Evolutionary conservation across 2,888 invertebrate species (phyloP).

Genomic region (Pollenia griseotomentosa): DNA sequence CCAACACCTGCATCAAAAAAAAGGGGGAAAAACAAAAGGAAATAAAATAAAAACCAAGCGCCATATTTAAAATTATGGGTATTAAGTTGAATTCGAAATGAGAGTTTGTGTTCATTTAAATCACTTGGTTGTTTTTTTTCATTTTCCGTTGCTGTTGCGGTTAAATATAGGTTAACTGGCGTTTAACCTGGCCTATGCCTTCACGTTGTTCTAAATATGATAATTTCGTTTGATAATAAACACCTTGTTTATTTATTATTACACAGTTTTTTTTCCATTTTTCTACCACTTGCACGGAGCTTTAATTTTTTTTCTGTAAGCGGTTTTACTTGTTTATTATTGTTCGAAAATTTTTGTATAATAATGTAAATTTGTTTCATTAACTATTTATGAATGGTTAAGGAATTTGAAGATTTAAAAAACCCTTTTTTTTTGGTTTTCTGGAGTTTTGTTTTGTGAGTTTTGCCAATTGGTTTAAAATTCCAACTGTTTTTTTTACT

Average conservation of each 20-base stretch:
- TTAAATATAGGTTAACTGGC: slow-evolving; percentile 52
- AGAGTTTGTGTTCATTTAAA: slow-evolving; percentile 43
- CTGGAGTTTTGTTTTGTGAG: no score
- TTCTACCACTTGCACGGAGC: no score
- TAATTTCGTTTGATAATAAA: slow-evolving; percentile 68
- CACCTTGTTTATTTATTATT: slow-evolving; percentile 57
- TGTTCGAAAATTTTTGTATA: neutral
- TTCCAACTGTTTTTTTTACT: no score
- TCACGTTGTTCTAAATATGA: slow-evolving; percentile 55
- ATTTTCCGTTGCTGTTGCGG: neutral
- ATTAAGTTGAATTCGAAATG: slow-evolving; percentile 61
- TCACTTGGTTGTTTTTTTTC: slow-evolving; percentile 18
- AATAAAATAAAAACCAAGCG: neutral
- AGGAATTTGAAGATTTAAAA: no score
- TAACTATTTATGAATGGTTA: neutral
- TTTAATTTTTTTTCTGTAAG: slow-evolving; percentile 1
- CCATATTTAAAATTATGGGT: slow-evolving; percentile 55
- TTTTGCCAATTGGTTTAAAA: no score
- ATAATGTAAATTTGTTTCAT: neutral
- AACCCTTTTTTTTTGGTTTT: no score
- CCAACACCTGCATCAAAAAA: slow-evolving; percentile 3
- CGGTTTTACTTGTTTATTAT: neutral
- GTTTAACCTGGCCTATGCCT: slow-evolving; percentile 45
- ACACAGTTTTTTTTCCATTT: neutral
- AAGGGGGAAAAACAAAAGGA: neutral